Evolutionary conservation across 2,797 vertebrate genomes (phyloP).

Genomic region (Hydrocynus forskahlii): DNA sequence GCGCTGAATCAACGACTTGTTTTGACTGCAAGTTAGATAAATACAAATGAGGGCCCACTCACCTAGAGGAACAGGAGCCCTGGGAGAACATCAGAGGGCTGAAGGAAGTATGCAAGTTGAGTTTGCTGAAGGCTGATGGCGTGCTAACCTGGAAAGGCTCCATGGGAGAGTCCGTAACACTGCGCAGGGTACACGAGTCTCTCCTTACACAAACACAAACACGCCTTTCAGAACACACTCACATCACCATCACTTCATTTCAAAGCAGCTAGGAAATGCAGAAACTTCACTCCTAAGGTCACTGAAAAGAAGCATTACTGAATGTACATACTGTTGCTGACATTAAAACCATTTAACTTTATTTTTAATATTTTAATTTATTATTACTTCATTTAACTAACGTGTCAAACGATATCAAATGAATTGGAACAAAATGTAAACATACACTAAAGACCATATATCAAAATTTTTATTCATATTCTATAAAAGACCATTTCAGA

Average conservation of each 20-base stretch:
- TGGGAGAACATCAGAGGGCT: slow-evolving; percentile 85
- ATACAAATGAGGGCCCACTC: slow-evolving; percentile 41
- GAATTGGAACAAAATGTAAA: too few species aligned
- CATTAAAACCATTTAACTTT: too few species aligned
- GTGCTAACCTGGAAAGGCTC: slow-evolving; percentile 93
- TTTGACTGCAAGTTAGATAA: too few species aligned
- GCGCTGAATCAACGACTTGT: too few species aligned
- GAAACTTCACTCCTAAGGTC: too few species aligned
- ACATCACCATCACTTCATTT: neutral
- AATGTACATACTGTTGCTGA: neutral
- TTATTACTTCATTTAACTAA: too few species aligned
- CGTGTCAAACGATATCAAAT: too few species aligned
- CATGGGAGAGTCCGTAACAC: slow-evolving; percentile 76
- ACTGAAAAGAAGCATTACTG: neutral
- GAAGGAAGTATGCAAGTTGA: slow-evolving; percentile 86
- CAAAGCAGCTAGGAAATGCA: neutral
- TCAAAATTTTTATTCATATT: too few species aligned
- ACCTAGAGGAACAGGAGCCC: slow-evolving; percentile 93
- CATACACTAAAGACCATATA: too few species aligned
- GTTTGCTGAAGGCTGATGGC: slow-evolving; percentile 94
- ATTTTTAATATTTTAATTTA: too few species aligned
- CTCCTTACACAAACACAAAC: slow-evolving; percentile 68
- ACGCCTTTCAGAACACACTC: neutral
- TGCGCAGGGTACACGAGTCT: slow-evolving; percentile 77
- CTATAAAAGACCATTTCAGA: too few species aligned